Percentiles rank a stretch among this genome's conserved stretches.
These are phyloP conservation scores for Syngnathus acus DNA, from an alignment of 2,797 vertebrate species.

Conservation along the genomic window DNA sequence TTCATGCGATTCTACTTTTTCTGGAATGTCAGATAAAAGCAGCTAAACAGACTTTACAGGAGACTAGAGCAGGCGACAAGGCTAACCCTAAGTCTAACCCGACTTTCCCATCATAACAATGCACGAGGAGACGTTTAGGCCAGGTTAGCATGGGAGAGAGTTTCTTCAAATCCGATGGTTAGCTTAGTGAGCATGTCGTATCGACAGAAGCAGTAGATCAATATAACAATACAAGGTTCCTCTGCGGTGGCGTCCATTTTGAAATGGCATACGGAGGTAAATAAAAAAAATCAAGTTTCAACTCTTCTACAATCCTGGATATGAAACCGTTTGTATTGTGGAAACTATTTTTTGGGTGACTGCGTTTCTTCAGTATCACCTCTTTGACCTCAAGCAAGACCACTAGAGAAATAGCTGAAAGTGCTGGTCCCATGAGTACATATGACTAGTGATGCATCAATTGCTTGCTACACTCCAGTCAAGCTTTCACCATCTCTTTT, in stretches of 20 bases:
- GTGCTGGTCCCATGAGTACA: conserved; percentile 4
- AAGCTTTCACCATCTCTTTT: conserved; percentile 15
- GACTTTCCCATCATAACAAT: too few relatives aligned
- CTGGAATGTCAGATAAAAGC: background rate
- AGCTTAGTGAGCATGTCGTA: too few relatives aligned
- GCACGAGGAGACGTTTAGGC: too few relatives aligned
- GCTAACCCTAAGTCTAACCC: too few relatives aligned
- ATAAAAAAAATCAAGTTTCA: background rate
- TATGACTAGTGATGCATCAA: conserved; percentile 3
- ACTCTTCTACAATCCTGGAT: background rate
- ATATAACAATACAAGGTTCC: too few relatives aligned
- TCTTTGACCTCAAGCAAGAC: background rate
- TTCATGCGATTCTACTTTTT: background rate
- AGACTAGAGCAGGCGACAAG: too few relatives aligned
- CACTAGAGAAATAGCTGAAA: conserved; percentile 1
- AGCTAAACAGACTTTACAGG: too few relatives aligned
- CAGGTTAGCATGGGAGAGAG: too few relatives aligned
- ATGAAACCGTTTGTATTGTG: background rate
- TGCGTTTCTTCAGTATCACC: background rate
- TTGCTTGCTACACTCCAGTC: conserved; percentile 10
- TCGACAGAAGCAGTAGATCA: too few relatives aligned
- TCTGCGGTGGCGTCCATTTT: background rate
- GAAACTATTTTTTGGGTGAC: background rate
- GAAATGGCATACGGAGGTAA: background rate
- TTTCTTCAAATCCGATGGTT: too few relatives aligned